Conservation (phyloP, 2,888 invertebrate species). For the Morpho deidamia region DNA sequence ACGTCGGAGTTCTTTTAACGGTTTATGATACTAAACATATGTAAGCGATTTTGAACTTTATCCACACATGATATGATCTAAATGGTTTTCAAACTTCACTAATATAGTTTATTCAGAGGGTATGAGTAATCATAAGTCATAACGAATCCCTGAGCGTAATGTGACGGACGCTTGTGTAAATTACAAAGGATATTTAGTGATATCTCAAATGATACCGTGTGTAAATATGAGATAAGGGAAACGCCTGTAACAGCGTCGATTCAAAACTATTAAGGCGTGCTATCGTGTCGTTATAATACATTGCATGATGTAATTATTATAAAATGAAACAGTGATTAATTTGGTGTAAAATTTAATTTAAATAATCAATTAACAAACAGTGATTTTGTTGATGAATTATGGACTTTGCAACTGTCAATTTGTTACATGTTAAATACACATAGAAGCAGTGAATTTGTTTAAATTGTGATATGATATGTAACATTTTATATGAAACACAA, state of each 20-base stretch:
- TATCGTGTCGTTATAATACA: too few relatives aligned
- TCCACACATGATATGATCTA: neutral
- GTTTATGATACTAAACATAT: neutral
- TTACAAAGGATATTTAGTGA: neutral
- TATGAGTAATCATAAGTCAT: slow-evolving; percentile 1
- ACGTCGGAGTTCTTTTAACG: neutral
- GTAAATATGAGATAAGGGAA: slow-evolving; percentile 28
- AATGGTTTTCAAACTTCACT: neutral
- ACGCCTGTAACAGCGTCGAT: slow-evolving; percentile 1
- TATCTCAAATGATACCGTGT: slow-evolving; percentile 25
- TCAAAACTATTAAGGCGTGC: too few relatives aligned
- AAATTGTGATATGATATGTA: too few relatives aligned
- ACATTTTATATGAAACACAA: too few relatives aligned
- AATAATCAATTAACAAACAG: too few relatives aligned
- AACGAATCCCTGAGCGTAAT: slow-evolving; percentile 4
- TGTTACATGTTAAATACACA: too few relatives aligned
- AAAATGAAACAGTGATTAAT: too few relatives aligned
- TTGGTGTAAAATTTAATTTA: too few relatives aligned
- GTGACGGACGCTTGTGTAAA: slow-evolving; percentile 10
- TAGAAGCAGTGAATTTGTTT: too few relatives aligned
- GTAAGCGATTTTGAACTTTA: slow-evolving; percentile 1
- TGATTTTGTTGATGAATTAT: too few relatives aligned
- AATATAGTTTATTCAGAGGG: slow-evolving; percentile 1
- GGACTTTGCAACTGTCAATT: too few relatives aligned
- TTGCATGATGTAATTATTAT: too few relatives aligned